Evolutionary conservation across 2,797 vertebrate genomes (phyloP), one percentile per base, ranked within the genome.

Genomic region (Cichlasoma orientale): DNA sequence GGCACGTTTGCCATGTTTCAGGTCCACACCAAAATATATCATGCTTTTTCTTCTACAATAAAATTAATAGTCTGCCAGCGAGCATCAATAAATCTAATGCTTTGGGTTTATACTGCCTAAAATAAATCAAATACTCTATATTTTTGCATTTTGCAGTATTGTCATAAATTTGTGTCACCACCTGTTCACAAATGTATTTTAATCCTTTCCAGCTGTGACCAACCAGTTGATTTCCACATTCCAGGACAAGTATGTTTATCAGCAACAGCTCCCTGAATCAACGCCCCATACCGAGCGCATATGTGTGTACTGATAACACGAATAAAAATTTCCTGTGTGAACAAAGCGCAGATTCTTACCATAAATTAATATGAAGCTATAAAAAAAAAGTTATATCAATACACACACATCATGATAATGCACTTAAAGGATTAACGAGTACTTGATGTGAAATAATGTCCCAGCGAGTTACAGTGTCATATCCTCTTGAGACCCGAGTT

Each of bases 301-400:
- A 57, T 59, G 55, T 57, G 11, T 7, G 14, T 33, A 18, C 19
- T 38, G 25, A 73, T 50, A 54, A 74, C 31, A 29, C 66, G 2
- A 78, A 74, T 25, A 29, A 23, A 80, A 19, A 21, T 61, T 72
- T 77, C 21, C 29, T 27, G 19, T 76, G 55, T 74, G 44, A 66
- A 3, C 61, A 13, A 29, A 27, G 41, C 61, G 19, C 61, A 66
- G 61, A 3, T 66, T 41, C 23, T 66, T 29, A 27, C 44, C 29
- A 47, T 19, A 1, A 19, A 66, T 41, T 66, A 19, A 27, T 47
- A 12, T 47, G 9, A 66, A 16, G 23, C 41, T 41, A 66, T 7
- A 47, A 29, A 44, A 66, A 31, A 31, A 66, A 44, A 19, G 8
- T 44, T 66, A 27, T 47, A 8, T 66, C 14, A 66, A 5, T 66